Conservation (phyloP, 2,888 invertebrate genomes). For the Unio delphinus region DNA sequence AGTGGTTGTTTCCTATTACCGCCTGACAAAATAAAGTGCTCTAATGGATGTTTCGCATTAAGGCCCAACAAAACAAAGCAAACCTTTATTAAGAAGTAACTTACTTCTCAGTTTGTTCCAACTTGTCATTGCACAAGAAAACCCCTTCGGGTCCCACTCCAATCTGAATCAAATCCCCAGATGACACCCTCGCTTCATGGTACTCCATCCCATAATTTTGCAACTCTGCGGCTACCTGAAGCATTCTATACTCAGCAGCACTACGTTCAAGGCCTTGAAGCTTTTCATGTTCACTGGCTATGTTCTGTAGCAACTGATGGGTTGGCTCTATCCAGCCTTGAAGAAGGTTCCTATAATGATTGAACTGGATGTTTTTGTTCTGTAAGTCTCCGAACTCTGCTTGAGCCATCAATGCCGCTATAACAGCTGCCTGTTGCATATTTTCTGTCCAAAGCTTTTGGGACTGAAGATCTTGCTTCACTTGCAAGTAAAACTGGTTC, state of each 20-base stretch:
- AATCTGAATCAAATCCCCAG: conserved; percentile 72
- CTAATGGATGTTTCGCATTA: background rate
- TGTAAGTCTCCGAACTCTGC: conserved; percentile 80
- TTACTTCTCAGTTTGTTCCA: conserved; percentile 52
- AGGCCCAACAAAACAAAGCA: background rate
- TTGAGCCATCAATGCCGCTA: conserved; percentile 85
- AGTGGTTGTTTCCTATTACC: too few species aligned
- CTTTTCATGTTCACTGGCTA: conserved; percentile 51
- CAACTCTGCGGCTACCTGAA: conserved; percentile 85
- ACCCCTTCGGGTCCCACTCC: conserved; percentile 90
- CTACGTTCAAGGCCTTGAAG: conserved; percentile 80
- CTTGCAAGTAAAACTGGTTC: conserved; percentile 88
- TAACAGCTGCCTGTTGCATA: conserved; percentile 79
- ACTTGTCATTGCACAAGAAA: conserved; percentile 44
- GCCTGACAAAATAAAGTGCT: too few species aligned
- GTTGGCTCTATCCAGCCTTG: conserved; percentile 30
- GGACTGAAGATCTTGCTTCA: conserved; percentile 80
- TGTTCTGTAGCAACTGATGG: conserved; percentile 28
- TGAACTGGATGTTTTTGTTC: conserved; percentile 36
- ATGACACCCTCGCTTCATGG: conserved; percentile 77
- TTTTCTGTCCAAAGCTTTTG: conserved; percentile 82
- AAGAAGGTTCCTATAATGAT: conserved; percentile 42
- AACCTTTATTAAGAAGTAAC: conserved; percentile 1
- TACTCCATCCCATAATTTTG: conserved; percentile 87
- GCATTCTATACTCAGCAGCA: conserved; percentile 87